These are phyloP conservation scores for Eupithecia pulchellata DNA, from an alignment of 2,888 invertebrate genomes.

Conservation along the genomic window DNA sequence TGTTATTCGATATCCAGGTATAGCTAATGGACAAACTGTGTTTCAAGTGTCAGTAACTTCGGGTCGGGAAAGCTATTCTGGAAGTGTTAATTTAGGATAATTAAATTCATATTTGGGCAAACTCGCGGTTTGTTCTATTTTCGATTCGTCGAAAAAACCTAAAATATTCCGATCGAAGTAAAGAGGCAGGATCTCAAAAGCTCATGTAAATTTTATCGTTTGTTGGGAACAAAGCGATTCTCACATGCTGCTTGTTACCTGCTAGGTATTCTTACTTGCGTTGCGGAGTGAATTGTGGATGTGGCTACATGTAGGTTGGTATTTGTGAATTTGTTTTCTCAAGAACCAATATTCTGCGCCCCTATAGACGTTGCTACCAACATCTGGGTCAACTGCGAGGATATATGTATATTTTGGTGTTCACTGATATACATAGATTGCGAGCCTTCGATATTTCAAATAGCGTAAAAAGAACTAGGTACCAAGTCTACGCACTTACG, in stretches of 20 bases:
- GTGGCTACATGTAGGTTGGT: slow-evolving; percentile 13
- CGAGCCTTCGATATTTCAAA: slow-evolving; percentile 3
- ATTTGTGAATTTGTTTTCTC: slow-evolving; percentile 9
- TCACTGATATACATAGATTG: background rate
- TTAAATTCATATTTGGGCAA: background rate
- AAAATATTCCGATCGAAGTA: slow-evolving; percentile 48
- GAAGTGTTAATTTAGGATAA: background rate
- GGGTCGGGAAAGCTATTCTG: background rate
- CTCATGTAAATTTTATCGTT: slow-evolving; percentile 74
- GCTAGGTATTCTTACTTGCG: slow-evolving; percentile 57
- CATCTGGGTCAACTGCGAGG: slow-evolving; percentile 8
- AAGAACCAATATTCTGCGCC: slow-evolving; percentile 12
- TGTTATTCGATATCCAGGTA: slow-evolving; percentile 42
- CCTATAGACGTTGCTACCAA: background rate
- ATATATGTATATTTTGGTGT: slow-evolving; percentile 1
- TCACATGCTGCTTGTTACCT: slow-evolving; percentile 53
- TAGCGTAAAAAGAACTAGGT: background rate
- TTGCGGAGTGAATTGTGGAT: slow-evolving; percentile 44
- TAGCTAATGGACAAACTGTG: slow-evolving; percentile 49
- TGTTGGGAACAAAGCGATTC: slow-evolving; percentile 57
- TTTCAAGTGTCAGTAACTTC: slow-evolving; percentile 37
- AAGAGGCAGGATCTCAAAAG: slow-evolving; percentile 54
- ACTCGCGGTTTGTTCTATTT: background rate
- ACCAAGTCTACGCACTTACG: background rate
- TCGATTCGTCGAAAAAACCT: slow-evolving; percentile 4